Evolutionary conservation across 2,797 vertebrate genomes (phyloP), one percentile per base, ranked within the genome.

Genomic region (Erithacus rubecula): DNA sequence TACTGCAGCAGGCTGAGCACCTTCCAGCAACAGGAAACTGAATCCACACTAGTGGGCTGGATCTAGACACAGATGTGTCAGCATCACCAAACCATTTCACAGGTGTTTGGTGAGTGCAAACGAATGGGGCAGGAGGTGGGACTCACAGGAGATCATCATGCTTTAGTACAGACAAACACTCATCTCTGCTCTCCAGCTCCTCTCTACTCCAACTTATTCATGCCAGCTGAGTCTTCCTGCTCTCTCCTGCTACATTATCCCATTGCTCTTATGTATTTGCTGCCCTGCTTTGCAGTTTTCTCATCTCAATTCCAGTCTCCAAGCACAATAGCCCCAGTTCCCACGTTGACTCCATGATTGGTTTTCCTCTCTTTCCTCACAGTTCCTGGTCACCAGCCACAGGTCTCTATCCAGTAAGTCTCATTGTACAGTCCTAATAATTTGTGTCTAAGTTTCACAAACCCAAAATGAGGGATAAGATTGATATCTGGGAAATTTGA

Each of bases 301-400:
- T 83, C 21, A 26, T 62, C 36, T 44, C 64, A 58, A 19, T 36
- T 44, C 12, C 44, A 75, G 19, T n/a, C 47, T 82, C 36, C 37
- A 69, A 72, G 23, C 22, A 36, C 58, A 53, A 34, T 15, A 83
- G 30, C 41, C 85, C n/a, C n/a, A 70, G 56, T 32, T 69, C 2
- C 4, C 20, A 4, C 0, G 0, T 0, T 65, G 55, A n/a, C 49
- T 70, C 16, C 24, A 34, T 0, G 1, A 52, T 5, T 30, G 30
- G 10, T 56, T 80, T 83, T 41, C n/a, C 16, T 65, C 37, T 67
- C 22, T 34, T 27, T 55, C 37, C 34, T 82, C 20, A 29, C 13
- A 67, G 12, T 10, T 90, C 27, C 27, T 63, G 34, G 52, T 77
- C 85, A 83, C 16, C 39, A 74, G 34, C 9, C 49, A 37, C 32